These are phyloP conservation scores for Pimephales promelas DNA, from an alignment of 2,113 vertebrate genomes.

Conservation along the genomic window DNA sequence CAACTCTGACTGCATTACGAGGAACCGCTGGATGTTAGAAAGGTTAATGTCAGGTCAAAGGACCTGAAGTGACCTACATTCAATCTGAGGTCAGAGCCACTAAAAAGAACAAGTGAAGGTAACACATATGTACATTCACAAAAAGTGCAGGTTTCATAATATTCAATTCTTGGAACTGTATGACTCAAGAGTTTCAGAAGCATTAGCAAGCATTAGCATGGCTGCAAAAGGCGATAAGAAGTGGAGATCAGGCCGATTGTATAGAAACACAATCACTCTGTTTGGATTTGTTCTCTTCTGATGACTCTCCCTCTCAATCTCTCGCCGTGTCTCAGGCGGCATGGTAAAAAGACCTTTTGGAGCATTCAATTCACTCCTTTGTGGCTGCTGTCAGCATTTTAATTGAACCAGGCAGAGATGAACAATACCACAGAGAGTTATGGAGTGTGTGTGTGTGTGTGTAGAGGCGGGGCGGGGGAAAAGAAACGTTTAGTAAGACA, in stretches of 20 bases:
- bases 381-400: slow-evolving; percentile 50
- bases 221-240: slow-evolving; percentile 27
- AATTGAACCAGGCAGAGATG: slow-evolving; percentile 49
- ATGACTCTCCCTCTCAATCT: slow-evolving; percentile 26
- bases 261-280: slow-evolving; percentile 7
- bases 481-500: background rate
- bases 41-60: slow-evolving; percentile 9
- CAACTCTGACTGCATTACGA: background rate
- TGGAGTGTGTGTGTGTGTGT: slow-evolving; percentile 8
- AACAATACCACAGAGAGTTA: slow-evolving; percentile 41
- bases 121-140: background rate
- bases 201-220: slow-evolving; percentile 4
- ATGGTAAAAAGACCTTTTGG: slow-evolving; percentile 45
- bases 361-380: slow-evolving; percentile 46
- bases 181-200: slow-evolving; percentile 8
- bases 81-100: slow-evolving; percentile 37
- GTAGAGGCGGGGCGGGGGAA: background rate
- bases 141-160: background rate
- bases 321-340: slow-evolving; percentile 20
- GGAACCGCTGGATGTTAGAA: background rate
- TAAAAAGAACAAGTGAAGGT: background rate
- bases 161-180: background rate
- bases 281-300: slow-evolving; percentile 30
- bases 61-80: slow-evolving; percentile 10
- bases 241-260: slow-evolving; percentile 28